Percentiles rank a stretch among this genome's conserved stretches.
Conservation (phyloP, 2,888 invertebrate species). For the Drosophila affinis region DNA sequence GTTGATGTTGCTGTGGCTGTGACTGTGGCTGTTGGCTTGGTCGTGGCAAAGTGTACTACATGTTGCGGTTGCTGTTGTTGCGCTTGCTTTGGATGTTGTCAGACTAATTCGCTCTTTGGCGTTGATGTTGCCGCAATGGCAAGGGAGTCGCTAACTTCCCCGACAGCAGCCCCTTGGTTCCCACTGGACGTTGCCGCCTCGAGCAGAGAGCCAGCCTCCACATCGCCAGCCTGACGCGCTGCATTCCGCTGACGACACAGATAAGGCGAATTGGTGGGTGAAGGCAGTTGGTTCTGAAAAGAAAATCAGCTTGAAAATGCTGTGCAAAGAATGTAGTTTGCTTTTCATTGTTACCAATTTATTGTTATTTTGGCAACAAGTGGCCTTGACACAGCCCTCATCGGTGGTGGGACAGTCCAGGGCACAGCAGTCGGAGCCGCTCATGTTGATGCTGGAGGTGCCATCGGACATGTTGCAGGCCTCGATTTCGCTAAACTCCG, state of each 20-base stretch:
- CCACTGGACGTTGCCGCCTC: conserved; percentile 75
- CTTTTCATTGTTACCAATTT: conserved; percentile 70
- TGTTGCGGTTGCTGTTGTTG: conserved; percentile 47
- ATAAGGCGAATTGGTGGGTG: conserved; percentile 91
- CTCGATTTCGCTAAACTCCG: conserved; percentile 96
- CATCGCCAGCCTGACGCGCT: conserved; percentile 85
- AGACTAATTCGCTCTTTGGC: conserved; percentile 81
- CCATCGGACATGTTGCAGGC: conserved; percentile 84
- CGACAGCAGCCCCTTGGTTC: conserved; percentile 61
- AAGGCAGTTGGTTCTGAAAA: conserved; percentile 86
- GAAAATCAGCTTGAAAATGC: neutral
- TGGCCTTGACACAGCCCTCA: conserved; percentile 92
- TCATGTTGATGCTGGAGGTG: conserved; percentile 84
- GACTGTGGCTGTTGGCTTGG: conserved; percentile 27
- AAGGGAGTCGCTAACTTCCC: conserved; percentile 46
- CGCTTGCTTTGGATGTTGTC: conserved; percentile 79
- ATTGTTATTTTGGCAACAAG: conserved; percentile 88
- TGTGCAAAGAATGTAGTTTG: neutral
- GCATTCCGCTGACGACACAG: conserved; percentile 91
- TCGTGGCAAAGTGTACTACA: conserved; percentile 49
- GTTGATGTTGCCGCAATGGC: conserved; percentile 47
- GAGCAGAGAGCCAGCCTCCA: conserved; percentile 83
- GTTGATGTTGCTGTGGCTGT: conserved; percentile 19
- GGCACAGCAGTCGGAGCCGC: conserved; percentile 88
- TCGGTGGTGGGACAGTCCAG: conserved; percentile 94